Base-by-base conservation (phyloP, 2,113 vertebrate species). In the Anas platyrhynchos region DNA sequence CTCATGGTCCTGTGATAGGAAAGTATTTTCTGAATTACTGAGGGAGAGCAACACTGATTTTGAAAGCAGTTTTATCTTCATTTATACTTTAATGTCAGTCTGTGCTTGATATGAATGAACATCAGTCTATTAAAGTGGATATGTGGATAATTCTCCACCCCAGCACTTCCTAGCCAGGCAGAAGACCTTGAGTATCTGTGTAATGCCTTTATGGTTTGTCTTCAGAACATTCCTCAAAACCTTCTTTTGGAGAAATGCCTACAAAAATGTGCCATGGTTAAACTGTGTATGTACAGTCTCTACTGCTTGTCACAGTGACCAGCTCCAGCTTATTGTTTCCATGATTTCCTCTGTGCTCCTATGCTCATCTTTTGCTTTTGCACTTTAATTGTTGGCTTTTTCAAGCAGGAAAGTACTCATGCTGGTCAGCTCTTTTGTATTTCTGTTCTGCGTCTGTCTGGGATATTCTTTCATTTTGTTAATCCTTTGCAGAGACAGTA, bases 271-370 rank as follows among this genome's bases (percentile, higher is more conserved):
- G 14, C 6, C 1, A 1, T 43, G 6, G 6, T 23, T 74, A 46
- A 74, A 61, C 23, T 15, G 59, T 32, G 50, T 21, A 6, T 41
- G 3, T 0, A 0, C 68, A 9, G 16, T 61, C 16, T 58, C 13
- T 75, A 17, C 27, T 72, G 20, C 27, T 46, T 71, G 5, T 79
- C 52, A 63, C 16, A 71, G 25, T 1, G 1, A 63, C 55, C 46
- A 26, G 1, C 48, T 54, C 23, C 54, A 23, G 4, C 5, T 41
- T 76, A 62, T 16, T 44, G 15, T 67, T 83, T 76, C 23, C n/a
- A 43, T 25, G 71, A 22, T 67, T 72, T 86, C 31, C 3, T 88
- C 21, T 1, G 0, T 71, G 15, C 5, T 9, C 38, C 59, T 66
- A 5, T 52, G 17, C n/a, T 67, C 10, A 34, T 36, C 25, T 62